phyloP scores from a whole-genome alignment of 1,140 invertebrate genomes.

The Drosophila sucinea region DNA sequence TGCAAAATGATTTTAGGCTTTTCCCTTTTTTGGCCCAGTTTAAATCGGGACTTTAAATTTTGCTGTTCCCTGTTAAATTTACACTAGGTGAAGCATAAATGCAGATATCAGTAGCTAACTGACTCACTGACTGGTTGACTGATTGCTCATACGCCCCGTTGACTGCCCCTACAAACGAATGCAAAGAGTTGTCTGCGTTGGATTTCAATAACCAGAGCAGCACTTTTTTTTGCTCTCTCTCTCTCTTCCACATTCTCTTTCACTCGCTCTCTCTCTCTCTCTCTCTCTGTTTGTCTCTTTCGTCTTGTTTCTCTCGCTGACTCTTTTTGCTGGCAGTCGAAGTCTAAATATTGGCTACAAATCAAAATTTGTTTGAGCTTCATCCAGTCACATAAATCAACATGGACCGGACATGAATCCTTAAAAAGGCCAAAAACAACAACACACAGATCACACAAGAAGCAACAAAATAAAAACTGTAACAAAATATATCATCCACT shows the following conservation, averaged over 20 bases:
- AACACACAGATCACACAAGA: neutral
- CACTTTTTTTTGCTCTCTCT: slow-evolving; percentile 24
- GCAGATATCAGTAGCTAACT: slow-evolving; percentile 62
- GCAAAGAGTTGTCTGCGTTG: slow-evolving; percentile 41
- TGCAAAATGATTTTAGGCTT: no score
- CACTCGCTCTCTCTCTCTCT: slow-evolving; percentile 16
- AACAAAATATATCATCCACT: slow-evolving; percentile 22
- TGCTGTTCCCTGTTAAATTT: slow-evolving; percentile 15
- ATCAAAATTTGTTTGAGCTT: slow-evolving; percentile 48
- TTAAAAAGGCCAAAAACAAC: slow-evolving; percentile 16
- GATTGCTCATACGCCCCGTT: slow-evolving; percentile 77
- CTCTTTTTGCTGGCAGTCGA: slow-evolving; percentile 37
- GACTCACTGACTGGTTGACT: slow-evolving; percentile 71
- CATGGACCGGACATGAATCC: slow-evolving; percentile 35
- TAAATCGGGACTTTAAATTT: slow-evolving; percentile 9
- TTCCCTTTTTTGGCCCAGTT: neutral
- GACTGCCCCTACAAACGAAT: slow-evolving; percentile 38
- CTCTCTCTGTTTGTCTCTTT: slow-evolving; percentile 19
- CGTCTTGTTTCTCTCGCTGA: neutral
- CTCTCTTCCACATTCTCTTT: neutral
- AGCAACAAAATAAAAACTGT: slow-evolving; percentile 14
- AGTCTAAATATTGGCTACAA: slow-evolving; percentile 41
- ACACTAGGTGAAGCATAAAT: slow-evolving; percentile 66
- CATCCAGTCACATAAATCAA: slow-evolving; percentile 46
- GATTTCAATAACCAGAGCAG: slow-evolving; percentile 60